Percentiles rank a stretch among this genome's conserved stretches.
Conservation (phyloP, 2,113 vertebrate genomes). For the Forbesichthys papilliferus region DNA sequence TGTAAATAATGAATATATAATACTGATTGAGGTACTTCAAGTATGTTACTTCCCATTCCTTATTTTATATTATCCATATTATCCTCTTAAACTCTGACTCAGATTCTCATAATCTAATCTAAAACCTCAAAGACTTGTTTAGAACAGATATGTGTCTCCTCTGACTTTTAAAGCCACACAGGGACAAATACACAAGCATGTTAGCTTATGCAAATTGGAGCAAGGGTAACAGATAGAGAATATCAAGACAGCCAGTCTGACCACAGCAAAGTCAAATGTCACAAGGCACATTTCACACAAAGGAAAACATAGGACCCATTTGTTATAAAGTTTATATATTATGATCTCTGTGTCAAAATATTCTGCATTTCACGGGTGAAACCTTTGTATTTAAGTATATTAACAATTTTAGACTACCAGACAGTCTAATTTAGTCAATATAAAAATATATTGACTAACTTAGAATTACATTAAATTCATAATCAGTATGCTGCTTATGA, state of each 20-base stretch:
- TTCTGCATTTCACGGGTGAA: neutral
- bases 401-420: conserved; percentile 32
- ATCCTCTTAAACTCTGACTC: neutral
- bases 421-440: conserved; percentile 23
- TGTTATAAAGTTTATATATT: no score
- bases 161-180: conserved; percentile 1
- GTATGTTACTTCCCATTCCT: no score
- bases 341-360: neutral
- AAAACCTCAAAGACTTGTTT: neutral
- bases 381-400: conserved; percentile 44
- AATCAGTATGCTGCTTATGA: conserved; percentile 26
- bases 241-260: conserved; percentile 29
- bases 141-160: neutral
- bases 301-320: neutral
- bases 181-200: conserved; percentile 10
- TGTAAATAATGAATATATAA: no score
- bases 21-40: neutral
- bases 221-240: neutral
- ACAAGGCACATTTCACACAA: conserved; percentile 12
- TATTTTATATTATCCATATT: neutral
- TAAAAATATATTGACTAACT: no score
- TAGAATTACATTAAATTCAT: no score
- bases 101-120: neutral
- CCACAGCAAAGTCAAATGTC: conserved; percentile 49
- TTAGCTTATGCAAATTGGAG: conserved; percentile 11